These are phyloP conservation scores for Odontothrips loti DNA, from an alignment of 2,888 invertebrate genomes.

Conservation along the genomic window DNA sequence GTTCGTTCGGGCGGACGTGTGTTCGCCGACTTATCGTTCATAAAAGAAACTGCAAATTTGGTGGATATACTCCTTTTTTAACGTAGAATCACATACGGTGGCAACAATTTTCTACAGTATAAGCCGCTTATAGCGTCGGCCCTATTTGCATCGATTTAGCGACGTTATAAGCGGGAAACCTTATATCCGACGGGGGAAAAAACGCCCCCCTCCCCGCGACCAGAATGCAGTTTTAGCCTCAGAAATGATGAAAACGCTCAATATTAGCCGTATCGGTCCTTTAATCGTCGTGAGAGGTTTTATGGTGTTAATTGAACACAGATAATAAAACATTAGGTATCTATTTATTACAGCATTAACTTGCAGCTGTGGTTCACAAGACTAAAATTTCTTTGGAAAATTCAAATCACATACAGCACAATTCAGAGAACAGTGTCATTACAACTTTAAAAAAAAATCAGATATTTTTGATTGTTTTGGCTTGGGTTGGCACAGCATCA, in stretches of 20 bases:
- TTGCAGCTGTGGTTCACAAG: no score
- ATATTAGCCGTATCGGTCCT: not conserved
- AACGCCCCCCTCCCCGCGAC: not conserved
- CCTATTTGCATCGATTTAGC: not conserved
- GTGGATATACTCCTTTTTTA: no score
- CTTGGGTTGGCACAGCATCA: not conserved
- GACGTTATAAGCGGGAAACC: not conserved
- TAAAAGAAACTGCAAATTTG: no score
- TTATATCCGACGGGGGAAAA: not conserved
- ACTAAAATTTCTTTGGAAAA: not conserved
- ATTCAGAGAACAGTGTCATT: not conserved
- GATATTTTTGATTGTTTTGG: not conserved
- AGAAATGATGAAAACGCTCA: not conserved
- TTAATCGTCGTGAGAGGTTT: not conserved
- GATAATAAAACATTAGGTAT: no score
- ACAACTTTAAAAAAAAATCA: not conserved
- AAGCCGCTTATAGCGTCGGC: not conserved
- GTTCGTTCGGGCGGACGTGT: no score
- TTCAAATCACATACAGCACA: not conserved
- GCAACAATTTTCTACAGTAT: no score
- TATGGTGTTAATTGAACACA: not conserved
- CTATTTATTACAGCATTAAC: no score
- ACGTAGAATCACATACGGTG: no score
- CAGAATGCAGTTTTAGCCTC: not conserved
- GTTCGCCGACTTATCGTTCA: no score